Evolutionary conservation across 1,140 invertebrate genomes (phyloP).

Genomic region (Drosophila seguyi): DNA sequence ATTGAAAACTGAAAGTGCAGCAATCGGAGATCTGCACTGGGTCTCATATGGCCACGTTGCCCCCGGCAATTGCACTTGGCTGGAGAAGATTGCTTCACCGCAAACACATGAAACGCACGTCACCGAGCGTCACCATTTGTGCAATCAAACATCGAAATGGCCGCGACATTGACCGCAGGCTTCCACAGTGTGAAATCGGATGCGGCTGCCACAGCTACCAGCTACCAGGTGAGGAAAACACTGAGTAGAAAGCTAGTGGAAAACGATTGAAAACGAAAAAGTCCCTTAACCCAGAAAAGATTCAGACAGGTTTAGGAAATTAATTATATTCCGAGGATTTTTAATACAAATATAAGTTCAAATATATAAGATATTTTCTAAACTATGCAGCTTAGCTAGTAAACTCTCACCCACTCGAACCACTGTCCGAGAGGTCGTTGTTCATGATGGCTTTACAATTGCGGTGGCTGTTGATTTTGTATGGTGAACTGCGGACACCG

Average conservation of each 20-base stretch:
- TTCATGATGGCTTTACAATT: conserved; percentile 15
- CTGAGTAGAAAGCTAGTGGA: neutral
- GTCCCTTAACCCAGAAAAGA: neutral
- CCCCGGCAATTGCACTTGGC: conserved; percentile 39
- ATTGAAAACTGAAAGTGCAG: conserved; percentile 71
- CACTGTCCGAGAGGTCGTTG: conserved; percentile 12
- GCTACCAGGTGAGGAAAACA: neutral
- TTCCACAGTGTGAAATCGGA: conserved; percentile 48
- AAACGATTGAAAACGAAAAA: neutral
- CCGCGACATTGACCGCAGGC: conserved; percentile 53
- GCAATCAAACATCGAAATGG: conserved; percentile 60
- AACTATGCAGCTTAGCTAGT: too few species aligned
- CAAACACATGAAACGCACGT: conserved; percentile 44
- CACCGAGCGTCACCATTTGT: conserved; percentile 35
- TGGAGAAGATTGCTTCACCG: conserved; percentile 43
- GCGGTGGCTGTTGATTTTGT: conserved; percentile 10
- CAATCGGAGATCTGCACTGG: conserved; percentile 40
- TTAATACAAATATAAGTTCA: neutral
- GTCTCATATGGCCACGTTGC: conserved; percentile 51
- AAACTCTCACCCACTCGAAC: neutral
- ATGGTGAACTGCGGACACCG: conserved; percentile 9
- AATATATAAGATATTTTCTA: too few species aligned
- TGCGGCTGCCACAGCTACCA: conserved; percentile 30
- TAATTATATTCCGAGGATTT: neutral
- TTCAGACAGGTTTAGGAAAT: neutral